Evolutionary conservation across 2,113 vertebrate genomes (phyloP).

Genomic region (Hemiprocne comata): DNA sequence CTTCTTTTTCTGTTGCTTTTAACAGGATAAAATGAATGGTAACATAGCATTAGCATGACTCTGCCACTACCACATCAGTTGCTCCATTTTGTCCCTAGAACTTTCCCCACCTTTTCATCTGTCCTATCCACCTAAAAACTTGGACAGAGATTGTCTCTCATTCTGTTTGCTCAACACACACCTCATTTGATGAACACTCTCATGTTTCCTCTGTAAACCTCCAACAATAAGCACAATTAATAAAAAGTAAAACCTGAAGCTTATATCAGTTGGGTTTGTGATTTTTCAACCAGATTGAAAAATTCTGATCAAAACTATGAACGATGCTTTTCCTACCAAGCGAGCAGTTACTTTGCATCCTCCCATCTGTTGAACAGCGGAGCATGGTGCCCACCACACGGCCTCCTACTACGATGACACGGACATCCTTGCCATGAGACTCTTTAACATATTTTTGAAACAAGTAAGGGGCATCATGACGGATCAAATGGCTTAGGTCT

Average conservation of each 20-base stretch:
- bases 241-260: neutral
- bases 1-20: neutral
- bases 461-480: constrained; percentile 83
- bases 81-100: neutral
- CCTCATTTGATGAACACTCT: neutral
- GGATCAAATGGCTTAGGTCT: constrained; percentile 83
- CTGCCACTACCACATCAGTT: neutral
- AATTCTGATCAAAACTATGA: neutral
- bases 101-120: neutral
- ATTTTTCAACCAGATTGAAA: neutral
- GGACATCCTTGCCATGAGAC: constrained; percentile 82
- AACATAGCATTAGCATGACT: neutral
- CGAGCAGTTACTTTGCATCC: constrained; percentile 87
- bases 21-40: neutral
- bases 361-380: constrained; percentile 83
- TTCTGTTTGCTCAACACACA: neutral
- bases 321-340: constrained; percentile 75
- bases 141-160: neutral
- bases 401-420: constrained; percentile 84
- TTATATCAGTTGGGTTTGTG: neutral
- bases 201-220: neutral
- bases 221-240: neutral
- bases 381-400: constrained; percentile 86
- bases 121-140: neutral
- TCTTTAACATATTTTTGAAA: constrained; percentile 85